A percentile compares a stretch with the other conserved stretches of the same genome.
These are phyloP conservation scores for Leucopternis melanops DNA, from an alignment of 2,113 vertebrate species.

Conservation along the genomic window DNA sequence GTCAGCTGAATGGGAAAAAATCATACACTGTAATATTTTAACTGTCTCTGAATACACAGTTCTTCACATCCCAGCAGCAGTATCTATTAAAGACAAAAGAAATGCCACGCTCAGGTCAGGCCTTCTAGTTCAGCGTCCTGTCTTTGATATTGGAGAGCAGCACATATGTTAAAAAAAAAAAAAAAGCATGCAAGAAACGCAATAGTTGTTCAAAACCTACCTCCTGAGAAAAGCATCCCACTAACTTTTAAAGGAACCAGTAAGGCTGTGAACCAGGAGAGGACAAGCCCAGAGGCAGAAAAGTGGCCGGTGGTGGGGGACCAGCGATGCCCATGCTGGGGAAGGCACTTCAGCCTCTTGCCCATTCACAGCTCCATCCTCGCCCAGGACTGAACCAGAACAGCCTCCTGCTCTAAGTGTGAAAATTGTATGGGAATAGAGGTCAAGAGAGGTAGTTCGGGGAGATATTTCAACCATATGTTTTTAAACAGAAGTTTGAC, in stretches of 20 bases:
- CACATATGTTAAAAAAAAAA: background rate
- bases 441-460: background rate
- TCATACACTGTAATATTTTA: background rate
- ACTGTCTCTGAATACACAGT: background rate
- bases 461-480: background rate
- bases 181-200: background rate
- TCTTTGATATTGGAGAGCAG: background rate
- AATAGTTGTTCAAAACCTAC: background rate
- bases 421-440: background rate
- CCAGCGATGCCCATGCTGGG: background rate
- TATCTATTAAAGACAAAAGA: background rate
- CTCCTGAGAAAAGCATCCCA: background rate
- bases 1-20: background rate
- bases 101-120: background rate
- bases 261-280: background rate
- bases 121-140: background rate
- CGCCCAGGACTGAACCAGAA: background rate
- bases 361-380: background rate
- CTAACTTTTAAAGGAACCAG: background rate
- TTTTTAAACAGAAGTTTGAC: background rate
- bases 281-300: background rate
- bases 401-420: accelerated
- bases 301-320: accelerated
- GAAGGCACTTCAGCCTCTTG: background rate
- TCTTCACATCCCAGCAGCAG: background rate